These are phyloP conservation scores for Allobates femoralis DNA, from an alignment of 2,797 vertebrate species.

Conservation along the genomic window DNA sequence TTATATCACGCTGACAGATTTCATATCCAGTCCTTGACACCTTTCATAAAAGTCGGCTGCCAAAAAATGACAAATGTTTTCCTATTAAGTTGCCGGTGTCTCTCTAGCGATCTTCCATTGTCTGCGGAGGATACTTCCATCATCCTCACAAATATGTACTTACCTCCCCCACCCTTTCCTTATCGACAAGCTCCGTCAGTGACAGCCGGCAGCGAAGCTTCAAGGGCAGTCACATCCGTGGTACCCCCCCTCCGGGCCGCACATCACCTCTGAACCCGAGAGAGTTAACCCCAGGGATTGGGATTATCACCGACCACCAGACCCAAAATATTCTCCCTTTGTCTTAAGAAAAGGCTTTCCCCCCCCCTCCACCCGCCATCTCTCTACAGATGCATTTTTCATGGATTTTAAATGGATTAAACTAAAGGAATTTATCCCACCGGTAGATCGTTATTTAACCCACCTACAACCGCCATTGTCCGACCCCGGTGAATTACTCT, in stretches of 20 bases:
- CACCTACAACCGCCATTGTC: neutral
- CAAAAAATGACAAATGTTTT: constrained; percentile 68
- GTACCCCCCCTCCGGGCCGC: constrained; percentile 17
- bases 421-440: neutral
- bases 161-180: constrained; percentile 18
- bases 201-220: constrained; percentile 66
- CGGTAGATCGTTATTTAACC: neutral
- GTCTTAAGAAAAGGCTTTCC: neutral
- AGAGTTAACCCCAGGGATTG: neutral
- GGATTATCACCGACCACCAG: too few relatives aligned
- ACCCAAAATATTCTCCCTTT: neutral
- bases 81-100: constrained; percentile 69
- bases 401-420: neutral
- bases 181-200: constrained; percentile 61
- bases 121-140: constrained; percentile 66
- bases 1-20: constrained; percentile 65
- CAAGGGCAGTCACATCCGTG: constrained; percentile 63
- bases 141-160: constrained; percentile 69
- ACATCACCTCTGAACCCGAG: neutral
- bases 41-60: constrained; percentile 64
- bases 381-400: neutral
- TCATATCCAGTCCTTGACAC: constrained; percentile 66
- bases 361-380: too few relatives aligned
- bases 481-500: constrained; percentile 17
- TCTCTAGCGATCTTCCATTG: constrained; percentile 58